Conservation (phyloP, 2,888 invertebrate species). For the Melanostoma mellinum region DNA sequence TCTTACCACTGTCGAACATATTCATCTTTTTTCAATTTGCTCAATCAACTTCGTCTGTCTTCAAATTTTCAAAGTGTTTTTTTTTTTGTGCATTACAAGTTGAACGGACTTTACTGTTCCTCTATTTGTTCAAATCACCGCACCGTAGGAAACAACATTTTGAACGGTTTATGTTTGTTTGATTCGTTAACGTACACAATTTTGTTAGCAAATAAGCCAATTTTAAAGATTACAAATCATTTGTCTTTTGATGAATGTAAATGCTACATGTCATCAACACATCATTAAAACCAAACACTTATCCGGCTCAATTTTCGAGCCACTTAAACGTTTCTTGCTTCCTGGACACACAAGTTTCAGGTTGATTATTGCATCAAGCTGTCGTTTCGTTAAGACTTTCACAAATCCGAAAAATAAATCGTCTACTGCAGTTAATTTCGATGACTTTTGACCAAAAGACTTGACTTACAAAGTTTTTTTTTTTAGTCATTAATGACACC, state of each 20-base stretch:
- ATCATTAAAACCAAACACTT: slow-evolving; percentile 29
- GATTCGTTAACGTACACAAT: neutral
- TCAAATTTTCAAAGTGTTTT: no score
- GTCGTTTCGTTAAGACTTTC: slow-evolving; percentile 47
- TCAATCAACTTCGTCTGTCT: no score
- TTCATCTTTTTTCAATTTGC: no score
- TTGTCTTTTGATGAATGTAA: neutral
- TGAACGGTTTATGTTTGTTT: slow-evolving; percentile 20
- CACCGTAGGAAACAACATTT: neutral
- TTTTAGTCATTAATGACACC: no score
- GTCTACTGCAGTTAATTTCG: neutral
- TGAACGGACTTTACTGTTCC: no score
- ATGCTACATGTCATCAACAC: slow-evolving; percentile 14
- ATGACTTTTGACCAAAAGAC: neutral
- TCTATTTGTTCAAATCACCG: no score
- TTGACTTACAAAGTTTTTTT: no score
- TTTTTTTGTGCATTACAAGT: no score
- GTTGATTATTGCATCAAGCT: slow-evolving; percentile 37
- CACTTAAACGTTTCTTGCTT: slow-evolving; percentile 40
- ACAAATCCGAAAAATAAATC: slow-evolving; percentile 35
- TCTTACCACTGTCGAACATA: no score
- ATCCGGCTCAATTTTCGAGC: slow-evolving; percentile 1
- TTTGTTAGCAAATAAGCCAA: slow-evolving; percentile 16
- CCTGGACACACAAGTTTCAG: slow-evolving; percentile 44
- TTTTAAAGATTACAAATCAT: slow-evolving; percentile 15